Percentiles rank a stretch among this genome's conserved stretches.
phyloP scores from a whole-genome alignment of 2,888 invertebrate species.

The Acutogordius australiensis region DNA sequence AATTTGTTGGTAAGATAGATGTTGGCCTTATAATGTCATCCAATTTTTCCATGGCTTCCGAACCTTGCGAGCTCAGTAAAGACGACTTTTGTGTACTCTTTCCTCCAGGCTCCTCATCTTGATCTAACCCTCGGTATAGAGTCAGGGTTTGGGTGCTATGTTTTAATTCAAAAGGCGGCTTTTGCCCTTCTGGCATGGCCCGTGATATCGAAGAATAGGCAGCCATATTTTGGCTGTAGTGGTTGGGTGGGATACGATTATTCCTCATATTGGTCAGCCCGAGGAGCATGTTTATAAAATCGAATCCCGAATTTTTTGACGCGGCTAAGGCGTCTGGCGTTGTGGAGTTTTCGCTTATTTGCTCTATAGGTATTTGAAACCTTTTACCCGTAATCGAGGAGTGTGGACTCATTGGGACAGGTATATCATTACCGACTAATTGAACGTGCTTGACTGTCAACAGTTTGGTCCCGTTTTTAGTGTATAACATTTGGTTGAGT shows the following conservation, averaged over 20 bases:
- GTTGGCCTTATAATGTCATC: neutral
- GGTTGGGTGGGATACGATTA: too few species aligned
- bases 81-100: neutral
- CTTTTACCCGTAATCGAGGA: neutral
- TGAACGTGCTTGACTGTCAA: neutral
- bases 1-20: neutral
- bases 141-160: too few species aligned
- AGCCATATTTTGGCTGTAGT: too few species aligned
- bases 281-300: neutral
- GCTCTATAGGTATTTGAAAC: neutral
- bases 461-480: neutral
- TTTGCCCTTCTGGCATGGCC: neutral
- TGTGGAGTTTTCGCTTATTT: neutral
- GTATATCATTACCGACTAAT: neutral
- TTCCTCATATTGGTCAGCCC: neutral
- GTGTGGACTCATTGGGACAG: neutral
- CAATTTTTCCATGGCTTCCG: neutral
- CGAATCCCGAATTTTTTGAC: neutral
- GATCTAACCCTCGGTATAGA: too few species aligned
- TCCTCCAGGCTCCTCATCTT: too few species aligned
- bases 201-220: too few species aligned
- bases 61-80: neutral
- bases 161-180: too few species aligned
- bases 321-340: neutral
- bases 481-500: neutral